A percentile compares a stretch with the other conserved stretches of the same genome.
These are phyloP conservation scores for Oplegnathus fasciatus DNA, from an alignment of 2,113 vertebrate genomes.

Conservation along the genomic window DNA sequence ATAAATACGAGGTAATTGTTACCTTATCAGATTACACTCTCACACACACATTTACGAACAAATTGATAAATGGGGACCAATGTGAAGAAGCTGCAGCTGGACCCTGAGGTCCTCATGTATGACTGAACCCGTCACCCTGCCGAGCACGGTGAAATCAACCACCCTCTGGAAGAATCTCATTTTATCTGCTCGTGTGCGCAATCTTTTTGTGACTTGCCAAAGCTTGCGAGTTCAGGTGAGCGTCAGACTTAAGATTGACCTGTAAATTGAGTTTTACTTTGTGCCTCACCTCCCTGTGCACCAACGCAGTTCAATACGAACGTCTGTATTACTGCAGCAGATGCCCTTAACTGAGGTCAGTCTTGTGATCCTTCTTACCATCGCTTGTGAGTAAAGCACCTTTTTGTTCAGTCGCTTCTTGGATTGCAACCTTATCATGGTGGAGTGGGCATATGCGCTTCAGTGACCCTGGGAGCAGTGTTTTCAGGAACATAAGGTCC, in stretches of 20 bases:
- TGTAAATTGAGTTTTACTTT: constrained; percentile 17
- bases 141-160: constrained; percentile 23
- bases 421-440: constrained; percentile 36
- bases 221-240: constrained; percentile 13
- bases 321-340: constrained; percentile 25
- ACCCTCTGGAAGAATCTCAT: constrained; percentile 23
- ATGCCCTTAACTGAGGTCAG: constrained; percentile 49
- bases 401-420: constrained; percentile 30
- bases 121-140: constrained; percentile 7
- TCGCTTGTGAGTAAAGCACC: constrained; percentile 42
- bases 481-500: constrained; percentile 51
- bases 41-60: constrained; percentile 31
- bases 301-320: constrained; percentile 2
- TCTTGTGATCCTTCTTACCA: constrained; percentile 25
- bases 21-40: constrained; percentile 27
- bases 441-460: constrained; percentile 20
- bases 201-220: constrained; percentile 14
- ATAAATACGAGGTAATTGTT: constrained; percentile 43
- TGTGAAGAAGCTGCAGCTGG: constrained; percentile 45
- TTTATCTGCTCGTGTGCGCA: background rate
- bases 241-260: constrained; percentile 27
- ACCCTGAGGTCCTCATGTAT: background rate
- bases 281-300: constrained; percentile 4
- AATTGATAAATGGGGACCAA: constrained; percentile 32
- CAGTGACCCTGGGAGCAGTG: constrained; percentile 44